Evolutionary conservation across 2,113 vertebrate species (phyloP).

Genomic region (Ondatra zibethicus): DNA sequence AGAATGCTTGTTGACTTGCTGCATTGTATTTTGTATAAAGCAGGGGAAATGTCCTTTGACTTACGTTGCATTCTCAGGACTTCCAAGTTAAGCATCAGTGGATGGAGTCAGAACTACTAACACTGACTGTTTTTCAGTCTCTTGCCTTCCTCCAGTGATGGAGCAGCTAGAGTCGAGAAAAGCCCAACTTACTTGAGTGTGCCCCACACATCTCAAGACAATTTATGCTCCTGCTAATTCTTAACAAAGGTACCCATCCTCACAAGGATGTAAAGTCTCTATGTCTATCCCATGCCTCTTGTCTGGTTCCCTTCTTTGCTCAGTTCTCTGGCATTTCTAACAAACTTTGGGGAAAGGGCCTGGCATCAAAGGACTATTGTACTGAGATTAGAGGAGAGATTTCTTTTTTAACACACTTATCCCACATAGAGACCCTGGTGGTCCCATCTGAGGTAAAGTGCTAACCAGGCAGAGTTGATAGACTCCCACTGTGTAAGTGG

Average conservation of each 20-base stretch:
- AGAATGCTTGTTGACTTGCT: background rate
- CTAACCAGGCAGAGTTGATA: background rate
- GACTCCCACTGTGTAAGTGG: background rate
- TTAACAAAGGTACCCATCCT: background rate
- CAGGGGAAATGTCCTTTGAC: background rate
- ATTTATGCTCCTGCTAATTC: background rate
- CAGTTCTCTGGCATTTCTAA: background rate
- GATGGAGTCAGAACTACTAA: background rate
- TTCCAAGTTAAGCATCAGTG: rapidly evolving
- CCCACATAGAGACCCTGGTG: background rate
- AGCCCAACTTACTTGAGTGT: too few species aligned
- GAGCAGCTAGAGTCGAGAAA: too few species aligned
- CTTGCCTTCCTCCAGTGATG: background rate
- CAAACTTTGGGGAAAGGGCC: background rate
- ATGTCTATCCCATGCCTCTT: background rate
- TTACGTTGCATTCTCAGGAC: background rate
- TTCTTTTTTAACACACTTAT: too few species aligned
- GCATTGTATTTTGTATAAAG: background rate
- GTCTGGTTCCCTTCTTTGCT: background rate
- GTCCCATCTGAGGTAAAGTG: background rate
- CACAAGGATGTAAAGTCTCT: background rate
- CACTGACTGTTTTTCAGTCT: background rate
- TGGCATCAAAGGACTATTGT: conserved; percentile 33
- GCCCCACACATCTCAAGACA: background rate
- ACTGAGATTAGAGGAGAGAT: background rate